Conservation (phyloP, 2,888 invertebrate species). For the Entomobrya proxima region DNA sequence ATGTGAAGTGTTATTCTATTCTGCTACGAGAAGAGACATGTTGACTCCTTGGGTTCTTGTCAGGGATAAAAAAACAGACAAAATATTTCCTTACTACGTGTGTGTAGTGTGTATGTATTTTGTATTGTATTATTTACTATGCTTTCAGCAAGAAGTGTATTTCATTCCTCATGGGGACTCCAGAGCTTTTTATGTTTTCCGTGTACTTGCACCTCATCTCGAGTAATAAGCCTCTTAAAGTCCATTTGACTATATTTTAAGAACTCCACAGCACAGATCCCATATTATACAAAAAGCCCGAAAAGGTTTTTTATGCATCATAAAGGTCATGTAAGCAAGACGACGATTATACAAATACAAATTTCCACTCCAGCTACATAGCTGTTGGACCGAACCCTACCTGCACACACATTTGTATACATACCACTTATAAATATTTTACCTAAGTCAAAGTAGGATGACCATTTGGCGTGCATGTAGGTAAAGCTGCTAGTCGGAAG, state of each 20-base stretch:
- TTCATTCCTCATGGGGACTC: constrained; percentile 42
- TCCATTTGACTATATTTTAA: constrained; percentile 58
- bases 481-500: constrained; percentile 42
- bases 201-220: constrained; percentile 41
- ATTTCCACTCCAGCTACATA: not conserved
- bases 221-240: constrained; percentile 63
- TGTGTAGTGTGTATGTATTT: constrained; percentile 17
- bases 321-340: constrained; percentile 37
- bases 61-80: not conserved
- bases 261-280: constrained; percentile 25
- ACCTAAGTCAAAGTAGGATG: too few species aligned
- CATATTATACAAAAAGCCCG: not conserved
- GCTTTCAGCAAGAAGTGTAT: constrained; percentile 53
- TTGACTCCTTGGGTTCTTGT: constrained; percentile 18
- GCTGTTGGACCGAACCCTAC: not conserved
- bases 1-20: constrained; percentile 20
- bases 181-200: constrained; percentile 43
- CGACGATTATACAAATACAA: constrained; percentile 7
- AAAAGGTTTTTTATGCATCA: not conserved
- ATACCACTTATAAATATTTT: constrained; percentile 7
- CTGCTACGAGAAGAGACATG: constrained; percentile 35
- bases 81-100: constrained; percentile 49
- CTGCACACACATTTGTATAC: not conserved
- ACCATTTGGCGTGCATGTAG: not conserved
- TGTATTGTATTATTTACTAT: constrained; percentile 62